These are phyloP conservation scores for Enteromius anoplus DNA, from an alignment of 2,797 vertebrate genomes.

Conservation along the genomic window DNA sequence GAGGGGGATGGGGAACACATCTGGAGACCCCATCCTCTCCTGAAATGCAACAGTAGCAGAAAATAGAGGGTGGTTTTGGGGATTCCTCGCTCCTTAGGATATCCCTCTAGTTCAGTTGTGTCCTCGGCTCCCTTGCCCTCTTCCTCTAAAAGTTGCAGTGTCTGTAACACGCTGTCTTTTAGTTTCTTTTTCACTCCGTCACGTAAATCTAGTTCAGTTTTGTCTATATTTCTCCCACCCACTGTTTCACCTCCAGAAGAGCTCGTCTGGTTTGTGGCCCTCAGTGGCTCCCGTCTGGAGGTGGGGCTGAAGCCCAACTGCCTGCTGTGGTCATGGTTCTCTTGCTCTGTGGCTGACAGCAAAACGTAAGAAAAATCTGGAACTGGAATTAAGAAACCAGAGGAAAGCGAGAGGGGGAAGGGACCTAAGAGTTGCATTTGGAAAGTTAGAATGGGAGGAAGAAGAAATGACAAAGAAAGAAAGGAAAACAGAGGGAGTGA, in stretches of 20 bases:
- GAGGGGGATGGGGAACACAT: slow-evolving; percentile 27
- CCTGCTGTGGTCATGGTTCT: slow-evolving; percentile 61
- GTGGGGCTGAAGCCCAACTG: slow-evolving; percentile 55
- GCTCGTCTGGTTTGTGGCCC: slow-evolving; percentile 19
- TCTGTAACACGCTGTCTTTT: neutral
- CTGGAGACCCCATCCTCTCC: slow-evolving; percentile 39
- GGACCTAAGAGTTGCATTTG: slow-evolving; percentile 29
- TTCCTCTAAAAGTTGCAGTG: neutral
- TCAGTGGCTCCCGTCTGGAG: slow-evolving; percentile 51
- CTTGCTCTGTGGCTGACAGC: slow-evolving; percentile 50
- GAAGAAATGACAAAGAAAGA: slow-evolving; percentile 28
- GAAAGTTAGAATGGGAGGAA: slow-evolving; percentile 35
- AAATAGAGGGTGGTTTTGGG: slow-evolving; percentile 13
- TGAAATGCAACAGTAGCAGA: slow-evolving; percentile 22
- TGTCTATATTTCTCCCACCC: slow-evolving; percentile 5
- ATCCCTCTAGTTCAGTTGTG: slow-evolving; percentile 15
- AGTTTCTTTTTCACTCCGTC: neutral
- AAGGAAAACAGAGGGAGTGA: slow-evolving; percentile 31
- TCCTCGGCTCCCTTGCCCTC: neutral
- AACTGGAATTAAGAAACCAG: slow-evolving; percentile 61
- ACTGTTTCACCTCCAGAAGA: slow-evolving; percentile 2
- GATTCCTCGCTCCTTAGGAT: slow-evolving; percentile 40
- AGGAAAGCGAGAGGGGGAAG: slow-evolving; percentile 45
- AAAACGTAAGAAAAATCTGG: slow-evolving; percentile 56
- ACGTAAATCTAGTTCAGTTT: neutral